A percentile compares a stretch with the other conserved stretches of the same genome.
These are phyloP conservation scores for Circaetus gallicus DNA, from an alignment of 2,113 vertebrate species.

Conservation along the genomic window DNA sequence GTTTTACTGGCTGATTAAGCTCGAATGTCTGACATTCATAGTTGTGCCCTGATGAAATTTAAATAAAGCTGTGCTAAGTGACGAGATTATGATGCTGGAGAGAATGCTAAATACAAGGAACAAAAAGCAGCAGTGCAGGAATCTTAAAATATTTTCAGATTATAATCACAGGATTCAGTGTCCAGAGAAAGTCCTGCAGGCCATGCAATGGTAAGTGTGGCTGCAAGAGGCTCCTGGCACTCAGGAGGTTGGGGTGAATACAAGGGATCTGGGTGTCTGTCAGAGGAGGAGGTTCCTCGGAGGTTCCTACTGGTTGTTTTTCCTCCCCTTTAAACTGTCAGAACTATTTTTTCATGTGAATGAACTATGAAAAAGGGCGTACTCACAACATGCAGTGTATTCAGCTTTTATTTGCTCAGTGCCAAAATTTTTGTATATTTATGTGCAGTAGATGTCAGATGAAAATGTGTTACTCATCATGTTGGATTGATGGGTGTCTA, in stretches of 20 bases:
- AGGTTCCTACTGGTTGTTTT: neutral
- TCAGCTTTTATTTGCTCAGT: neutral
- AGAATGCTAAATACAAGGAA: neutral
- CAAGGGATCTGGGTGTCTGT: too few species aligned
- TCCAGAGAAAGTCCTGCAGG: neutral
- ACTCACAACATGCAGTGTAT: neutral
- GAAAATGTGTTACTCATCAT: neutral
- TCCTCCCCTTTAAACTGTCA: neutral
- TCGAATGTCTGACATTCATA: rapidly evolving
- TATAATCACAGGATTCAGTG: neutral
- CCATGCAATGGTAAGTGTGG: too few species aligned
- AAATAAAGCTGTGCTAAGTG: neutral
- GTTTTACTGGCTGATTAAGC: neutral
- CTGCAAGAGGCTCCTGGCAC: neutral
- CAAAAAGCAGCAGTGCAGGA: neutral
- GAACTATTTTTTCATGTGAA: neutral
- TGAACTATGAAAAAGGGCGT: neutral
- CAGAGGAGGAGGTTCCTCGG: neutral
- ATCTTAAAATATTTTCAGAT: neutral
- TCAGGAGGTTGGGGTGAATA: rapidly evolving
- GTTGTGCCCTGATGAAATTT: too few species aligned
- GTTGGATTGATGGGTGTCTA: neutral
- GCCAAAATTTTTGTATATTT: neutral
- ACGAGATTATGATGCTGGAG: neutral
- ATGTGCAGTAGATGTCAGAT: neutral